Evolutionary conservation across 2,113 vertebrate genomes (phyloP), one percentile per base, ranked within the genome.

Genomic region (Gallinago paraguaiae): DNA sequence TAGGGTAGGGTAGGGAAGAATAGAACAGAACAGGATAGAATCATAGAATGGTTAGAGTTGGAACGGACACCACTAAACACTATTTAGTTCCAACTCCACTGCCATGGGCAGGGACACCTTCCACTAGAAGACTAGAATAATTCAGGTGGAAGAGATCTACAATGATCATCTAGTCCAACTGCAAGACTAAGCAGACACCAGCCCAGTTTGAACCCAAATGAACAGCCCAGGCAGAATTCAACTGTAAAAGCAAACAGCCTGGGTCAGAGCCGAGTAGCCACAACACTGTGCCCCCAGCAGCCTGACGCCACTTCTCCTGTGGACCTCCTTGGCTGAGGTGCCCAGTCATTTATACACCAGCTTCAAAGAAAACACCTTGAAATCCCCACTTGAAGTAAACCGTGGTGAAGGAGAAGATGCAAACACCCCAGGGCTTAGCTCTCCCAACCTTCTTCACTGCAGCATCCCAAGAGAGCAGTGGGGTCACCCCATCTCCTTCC

Each of bases 401-500:
- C 0, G 0, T 10, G 5, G 10, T 56, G 68, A 85, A 71, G 19
- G 5, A 90, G 53, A 95, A 86, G 25, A 9, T 8, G 5, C 28
- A 63, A 53, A 82, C 18, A 39, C 2, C 4, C 24, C 53, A 41
- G 23, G 41, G 19, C 27, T 39, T 88, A 74, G 57, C n/a, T 81
- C 6, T 91, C 25, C 61, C n/a, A 69, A 3, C 10, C 35, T 54
- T 33, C 25, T 50, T 79, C 43, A 56, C 23, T 16, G 15, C n/a
- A 76, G 45, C 51, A 74, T 41, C 41, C n/a, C 25, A 86, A 37
- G 28, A 0, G 3, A 19, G 59, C 33, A 79, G 3, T 0, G 1
- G n/a, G 28, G 51, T 65, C 3, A 2, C 23, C 31, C 71, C 43
- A 75, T 19, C 41, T 64, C 77, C 46, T 75, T 50, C 37, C 76